Conservation (phyloP, 2,888 invertebrate genomes). For the Tipula vernalis region DNA sequence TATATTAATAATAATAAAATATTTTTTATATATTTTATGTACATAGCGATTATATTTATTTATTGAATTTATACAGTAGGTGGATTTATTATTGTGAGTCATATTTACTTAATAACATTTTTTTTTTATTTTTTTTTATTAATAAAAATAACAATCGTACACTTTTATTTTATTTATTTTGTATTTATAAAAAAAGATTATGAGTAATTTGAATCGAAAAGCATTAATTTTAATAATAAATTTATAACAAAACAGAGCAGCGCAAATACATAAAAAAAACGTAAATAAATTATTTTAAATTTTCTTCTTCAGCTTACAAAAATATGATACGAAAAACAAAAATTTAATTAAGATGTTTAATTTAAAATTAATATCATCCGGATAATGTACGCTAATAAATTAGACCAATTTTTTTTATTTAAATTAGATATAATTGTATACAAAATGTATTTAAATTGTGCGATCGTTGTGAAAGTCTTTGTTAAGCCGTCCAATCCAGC, state of each 20-base stretch:
- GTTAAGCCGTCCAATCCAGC: too few species aligned
- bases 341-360: not conserved
- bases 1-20: not conserved
- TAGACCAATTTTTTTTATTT: not conserved
- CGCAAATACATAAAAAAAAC: not conserved
- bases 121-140: too few species aligned
- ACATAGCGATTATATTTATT: not conserved
- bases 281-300: not conserved
- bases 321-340: not conserved
- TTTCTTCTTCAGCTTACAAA: not conserved
- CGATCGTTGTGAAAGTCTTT: too few species aligned
- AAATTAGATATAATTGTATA: not conserved
- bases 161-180: not conserved
- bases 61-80: not conserved
- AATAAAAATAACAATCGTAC: not conserved
- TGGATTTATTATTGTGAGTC: not conserved
- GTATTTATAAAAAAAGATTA: not conserved
- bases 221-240: not conserved
- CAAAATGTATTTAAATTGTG: not conserved
- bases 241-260: not conserved
- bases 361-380: not conserved
- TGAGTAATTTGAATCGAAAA: not conserved
- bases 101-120: not conserved
- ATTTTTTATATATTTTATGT: not conserved
- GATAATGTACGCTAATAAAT: not conserved